phyloP scores from a whole-genome alignment of 2,888 invertebrate species.

The Penaeus monodon region DNA sequence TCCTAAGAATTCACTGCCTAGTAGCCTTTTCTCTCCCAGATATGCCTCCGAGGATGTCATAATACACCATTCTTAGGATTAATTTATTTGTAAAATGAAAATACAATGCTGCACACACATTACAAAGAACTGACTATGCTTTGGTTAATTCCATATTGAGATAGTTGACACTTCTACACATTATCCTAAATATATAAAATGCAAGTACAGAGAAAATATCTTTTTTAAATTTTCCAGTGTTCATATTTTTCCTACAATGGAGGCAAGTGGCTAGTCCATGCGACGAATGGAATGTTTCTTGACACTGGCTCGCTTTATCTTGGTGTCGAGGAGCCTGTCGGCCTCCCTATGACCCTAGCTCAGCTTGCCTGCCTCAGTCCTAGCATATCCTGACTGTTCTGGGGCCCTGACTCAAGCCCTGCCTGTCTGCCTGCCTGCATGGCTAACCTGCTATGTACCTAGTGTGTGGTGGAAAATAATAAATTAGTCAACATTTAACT shows the following conservation, averaged over 20 bases:
- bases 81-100: constrained; percentile 62
- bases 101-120: constrained; percentile 51
- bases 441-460: constrained; percentile 63
- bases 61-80: constrained; percentile 56
- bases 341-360: constrained; percentile 42
- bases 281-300: constrained; percentile 59
- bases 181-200: constrained; percentile 59
- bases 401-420: constrained; percentile 61
- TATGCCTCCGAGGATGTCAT: constrained; percentile 48
- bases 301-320: constrained; percentile 30
- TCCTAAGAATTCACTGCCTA: constrained; percentile 56
- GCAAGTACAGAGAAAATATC: constrained; percentile 45
- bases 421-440: constrained; percentile 61
- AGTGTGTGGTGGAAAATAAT: constrained; percentile 61
- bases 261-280: constrained; percentile 53
- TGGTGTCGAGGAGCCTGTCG: constrained; percentile 48
- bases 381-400: constrained; percentile 51
- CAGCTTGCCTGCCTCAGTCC: constrained; percentile 52
- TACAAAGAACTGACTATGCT: constrained; percentile 57
- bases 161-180: constrained; percentile 40
- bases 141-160: constrained; percentile 46
- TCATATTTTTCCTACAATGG: constrained; percentile 44
- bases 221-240: constrained; percentile 1
- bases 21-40: constrained; percentile 27
- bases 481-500: constrained; percentile 56